phyloP scores from a whole-genome alignment of 1,140 invertebrate species.

The Caerostris extrusa region DNA sequence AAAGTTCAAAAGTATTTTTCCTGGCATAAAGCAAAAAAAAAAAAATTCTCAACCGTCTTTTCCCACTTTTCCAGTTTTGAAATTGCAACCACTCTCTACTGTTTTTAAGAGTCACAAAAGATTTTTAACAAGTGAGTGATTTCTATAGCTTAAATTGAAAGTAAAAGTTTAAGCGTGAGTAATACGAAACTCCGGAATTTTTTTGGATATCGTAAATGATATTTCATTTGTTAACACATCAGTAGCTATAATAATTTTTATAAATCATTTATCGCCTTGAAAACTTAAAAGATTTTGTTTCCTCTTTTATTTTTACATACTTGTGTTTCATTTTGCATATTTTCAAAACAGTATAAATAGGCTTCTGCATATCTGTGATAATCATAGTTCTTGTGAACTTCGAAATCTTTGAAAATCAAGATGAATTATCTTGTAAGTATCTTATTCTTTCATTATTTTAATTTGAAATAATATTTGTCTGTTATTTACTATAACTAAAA shows the following conservation, averaged over 20 bases:
- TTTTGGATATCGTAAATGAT: background rate
- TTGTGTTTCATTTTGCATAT: background rate
- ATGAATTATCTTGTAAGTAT: conserved; percentile 37
- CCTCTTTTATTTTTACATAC: background rate
- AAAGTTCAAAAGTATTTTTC: background rate
- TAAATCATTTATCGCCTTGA: background rate
- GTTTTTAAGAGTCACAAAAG: background rate
- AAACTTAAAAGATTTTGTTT: background rate
- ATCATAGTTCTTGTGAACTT: background rate
- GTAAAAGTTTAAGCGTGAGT: background rate
- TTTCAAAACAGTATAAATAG: conserved; percentile 5
- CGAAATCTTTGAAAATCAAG: background rate
- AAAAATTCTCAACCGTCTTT: background rate
- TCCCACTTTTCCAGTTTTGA: background rate
- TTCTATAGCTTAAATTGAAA: background rate
- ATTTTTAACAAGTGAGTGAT: background rate
- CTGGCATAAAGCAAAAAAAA: background rate
- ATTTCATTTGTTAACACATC: background rate
- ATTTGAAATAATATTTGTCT: too few relatives aligned
- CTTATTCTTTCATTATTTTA: background rate
- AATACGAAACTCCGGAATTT: background rate
- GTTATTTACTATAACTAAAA: too few relatives aligned
- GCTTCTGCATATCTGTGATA: background rate
- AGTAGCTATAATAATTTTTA: background rate
- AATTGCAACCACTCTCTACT: background rate